These are phyloP conservation scores for Psylliodes chrysocephalus DNA, from an alignment of 2,888 invertebrate genomes.

Conservation along the genomic window DNA sequence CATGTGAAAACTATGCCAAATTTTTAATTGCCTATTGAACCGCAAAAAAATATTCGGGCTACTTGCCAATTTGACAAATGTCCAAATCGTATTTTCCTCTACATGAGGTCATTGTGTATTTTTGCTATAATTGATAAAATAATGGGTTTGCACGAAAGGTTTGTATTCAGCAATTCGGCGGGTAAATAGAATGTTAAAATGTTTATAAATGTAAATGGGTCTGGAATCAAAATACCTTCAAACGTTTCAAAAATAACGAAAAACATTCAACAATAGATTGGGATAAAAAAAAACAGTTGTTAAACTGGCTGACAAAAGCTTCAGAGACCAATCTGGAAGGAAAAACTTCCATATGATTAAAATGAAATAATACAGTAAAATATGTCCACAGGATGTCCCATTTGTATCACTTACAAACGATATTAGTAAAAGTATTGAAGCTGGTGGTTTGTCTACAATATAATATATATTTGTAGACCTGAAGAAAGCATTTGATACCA, in stretches of 20 bases:
- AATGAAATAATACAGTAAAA: too few species aligned
- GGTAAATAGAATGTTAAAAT: neutral
- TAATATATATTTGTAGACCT: too few species aligned
- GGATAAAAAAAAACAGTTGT: too few species aligned
- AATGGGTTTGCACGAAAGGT: neutral
- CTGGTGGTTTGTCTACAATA: too few species aligned
- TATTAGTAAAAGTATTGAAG: too few species aligned
- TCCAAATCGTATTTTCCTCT: conserved; percentile 18
- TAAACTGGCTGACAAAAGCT: too few species aligned
- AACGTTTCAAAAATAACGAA: neutral
- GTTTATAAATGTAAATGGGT: neutral
- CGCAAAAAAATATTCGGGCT: conserved; percentile 26
- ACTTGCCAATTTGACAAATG: conserved; percentile 31
- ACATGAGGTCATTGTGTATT: conserved; percentile 27
- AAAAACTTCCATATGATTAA: too few species aligned
- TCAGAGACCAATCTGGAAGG: too few species aligned
- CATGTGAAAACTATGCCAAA: conserved; percentile 37
- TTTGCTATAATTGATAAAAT: conserved; percentile 11
- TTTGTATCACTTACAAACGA: too few species aligned
- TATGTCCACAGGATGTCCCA: too few species aligned
- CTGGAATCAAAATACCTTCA: neutral
- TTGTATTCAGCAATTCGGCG: neutral
- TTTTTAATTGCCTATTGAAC: conserved; percentile 37
- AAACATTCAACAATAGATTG: neutral
- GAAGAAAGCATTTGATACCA: too few species aligned